phyloP scores from a whole-genome alignment of 2,888 invertebrate genomes.

The Bruchidius siliquastri region DNA sequence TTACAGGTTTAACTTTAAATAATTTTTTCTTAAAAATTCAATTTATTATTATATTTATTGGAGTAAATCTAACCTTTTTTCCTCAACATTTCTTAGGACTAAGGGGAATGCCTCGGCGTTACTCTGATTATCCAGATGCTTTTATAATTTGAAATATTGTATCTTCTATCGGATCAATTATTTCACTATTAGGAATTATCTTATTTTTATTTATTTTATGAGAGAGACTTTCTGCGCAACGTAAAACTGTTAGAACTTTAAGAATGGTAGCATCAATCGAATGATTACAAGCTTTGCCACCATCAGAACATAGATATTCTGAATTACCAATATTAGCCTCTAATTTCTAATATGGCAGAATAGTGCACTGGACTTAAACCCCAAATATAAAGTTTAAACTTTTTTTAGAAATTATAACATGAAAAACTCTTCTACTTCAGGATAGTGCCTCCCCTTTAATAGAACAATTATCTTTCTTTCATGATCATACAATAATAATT shows the following conservation, averaged over 20 bases:
- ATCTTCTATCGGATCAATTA: constrained; percentile 64
- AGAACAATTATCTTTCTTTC: constrained; percentile 63
- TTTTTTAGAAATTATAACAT: constrained; percentile 61
- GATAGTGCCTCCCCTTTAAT: constrained; percentile 59
- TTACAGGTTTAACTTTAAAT: constrained; percentile 19
- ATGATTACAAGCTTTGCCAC: constrained; percentile 57
- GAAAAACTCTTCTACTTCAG: constrained; percentile 56
- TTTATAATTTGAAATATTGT: constrained; percentile 57
- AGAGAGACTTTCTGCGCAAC: constrained; percentile 34
- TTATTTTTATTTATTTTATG: constrained; percentile 44
- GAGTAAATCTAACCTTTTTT: constrained; percentile 77
- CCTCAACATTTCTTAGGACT: constrained; percentile 72
- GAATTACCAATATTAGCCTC: constrained; percentile 51
- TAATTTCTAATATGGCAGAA: constrained; percentile 59
- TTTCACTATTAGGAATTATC: constrained; percentile 59
- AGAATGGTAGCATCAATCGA: constrained; percentile 57
- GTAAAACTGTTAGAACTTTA: constrained; percentile 50
- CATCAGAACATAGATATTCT: constrained; percentile 58
- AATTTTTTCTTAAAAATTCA: constrained; percentile 55
- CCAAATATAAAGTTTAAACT: constrained; percentile 43
- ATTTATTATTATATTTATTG: constrained; percentile 68
- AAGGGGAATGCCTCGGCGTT: constrained; percentile 71
- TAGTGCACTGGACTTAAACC: constrained; percentile 63
- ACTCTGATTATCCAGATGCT: constrained; percentile 46
- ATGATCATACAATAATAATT: constrained; percentile 59